These are phyloP conservation scores for Papilio aristodemus DNA, from an alignment of 1,140 invertebrate genomes.

Conservation along the genomic window DNA sequence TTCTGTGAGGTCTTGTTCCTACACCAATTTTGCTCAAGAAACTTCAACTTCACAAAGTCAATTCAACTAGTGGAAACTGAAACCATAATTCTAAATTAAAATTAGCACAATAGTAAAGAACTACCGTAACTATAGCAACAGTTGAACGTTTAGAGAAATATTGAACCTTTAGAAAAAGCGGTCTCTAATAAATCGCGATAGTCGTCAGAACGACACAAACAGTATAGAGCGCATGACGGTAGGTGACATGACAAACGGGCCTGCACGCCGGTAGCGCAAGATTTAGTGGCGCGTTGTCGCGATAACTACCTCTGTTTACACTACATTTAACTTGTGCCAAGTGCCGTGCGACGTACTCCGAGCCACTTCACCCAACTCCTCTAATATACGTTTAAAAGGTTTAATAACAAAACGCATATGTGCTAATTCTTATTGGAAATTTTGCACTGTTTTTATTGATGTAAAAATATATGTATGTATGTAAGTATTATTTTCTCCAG, in stretches of 20 bases:
- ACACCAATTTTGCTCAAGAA: no score
- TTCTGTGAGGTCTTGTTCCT: no score
- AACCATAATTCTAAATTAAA: no score
- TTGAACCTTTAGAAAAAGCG: conserved; percentile 22
- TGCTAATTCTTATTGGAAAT: not conserved
- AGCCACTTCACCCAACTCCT: conserved; percentile 23
- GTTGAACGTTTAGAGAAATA: no score
- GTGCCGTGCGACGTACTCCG: conserved; percentile 41
- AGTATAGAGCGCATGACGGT: conserved; percentile 41
- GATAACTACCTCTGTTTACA: conserved; percentile 75
- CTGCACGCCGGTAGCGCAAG: conserved; percentile 45
- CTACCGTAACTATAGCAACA: no score
- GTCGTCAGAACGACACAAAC: conserved; percentile 43
- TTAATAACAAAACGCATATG: not conserved
- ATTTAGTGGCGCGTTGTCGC: conserved; percentile 62
- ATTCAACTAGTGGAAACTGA: no score
- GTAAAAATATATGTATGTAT: not conserved
- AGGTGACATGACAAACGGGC: conserved; percentile 64
- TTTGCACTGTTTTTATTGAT: not conserved
- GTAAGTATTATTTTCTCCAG: no score
- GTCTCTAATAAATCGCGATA: conserved; percentile 43
- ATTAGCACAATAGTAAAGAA: no score
- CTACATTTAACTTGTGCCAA: conserved; percentile 76
- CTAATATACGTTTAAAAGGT: conserved; percentile 1
- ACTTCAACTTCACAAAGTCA: no score